Evolutionary conservation across 2,113 vertebrate genomes (phyloP).

Genomic region (Sinocyclocheilus grahami): DNA sequence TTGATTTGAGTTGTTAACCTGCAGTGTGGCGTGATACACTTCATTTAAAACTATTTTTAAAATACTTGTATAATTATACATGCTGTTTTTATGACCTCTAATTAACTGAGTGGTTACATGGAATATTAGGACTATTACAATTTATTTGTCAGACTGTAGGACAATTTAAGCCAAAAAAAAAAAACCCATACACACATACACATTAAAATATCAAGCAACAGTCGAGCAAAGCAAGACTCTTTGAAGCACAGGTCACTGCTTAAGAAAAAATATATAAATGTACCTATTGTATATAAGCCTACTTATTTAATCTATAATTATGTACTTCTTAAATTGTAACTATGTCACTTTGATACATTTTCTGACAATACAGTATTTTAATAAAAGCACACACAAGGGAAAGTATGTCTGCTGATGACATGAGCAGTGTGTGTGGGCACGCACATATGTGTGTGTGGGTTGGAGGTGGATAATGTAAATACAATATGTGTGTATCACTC

Average conservation of each 20-base stretch:
- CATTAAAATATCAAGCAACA: too few species aligned
- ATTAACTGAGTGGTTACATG: constrained; percentile 13
- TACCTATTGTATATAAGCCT: too few species aligned
- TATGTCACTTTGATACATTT: not conserved
- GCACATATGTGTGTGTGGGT: constrained; percentile 30
- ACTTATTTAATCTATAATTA: too few species aligned
- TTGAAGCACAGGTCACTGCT: too few species aligned
- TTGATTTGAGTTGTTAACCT: not conserved
- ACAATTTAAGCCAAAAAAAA: not conserved
- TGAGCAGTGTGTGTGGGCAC: not conserved
- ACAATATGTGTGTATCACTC: constrained; percentile 46
- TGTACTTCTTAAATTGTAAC: not conserved
- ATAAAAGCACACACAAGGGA: not conserved
- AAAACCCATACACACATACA: too few species aligned
- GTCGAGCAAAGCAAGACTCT: too few species aligned
- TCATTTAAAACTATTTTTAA: not conserved
- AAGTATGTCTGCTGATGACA: not conserved
- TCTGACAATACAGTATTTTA: not conserved
- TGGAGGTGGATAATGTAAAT: constrained; percentile 42
- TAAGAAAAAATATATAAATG: too few species aligned
- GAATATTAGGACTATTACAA: constrained; percentile 3
- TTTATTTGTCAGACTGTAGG: not conserved
- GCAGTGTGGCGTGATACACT: not conserved
- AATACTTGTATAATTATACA: not conserved
- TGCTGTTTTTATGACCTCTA: not conserved